Evolutionary conservation across 64 coral and sea anemone genomes (phyloP), one percentile per base, ranked within the genome.

Genomic region (Astreopora myriophthalma): DNA sequence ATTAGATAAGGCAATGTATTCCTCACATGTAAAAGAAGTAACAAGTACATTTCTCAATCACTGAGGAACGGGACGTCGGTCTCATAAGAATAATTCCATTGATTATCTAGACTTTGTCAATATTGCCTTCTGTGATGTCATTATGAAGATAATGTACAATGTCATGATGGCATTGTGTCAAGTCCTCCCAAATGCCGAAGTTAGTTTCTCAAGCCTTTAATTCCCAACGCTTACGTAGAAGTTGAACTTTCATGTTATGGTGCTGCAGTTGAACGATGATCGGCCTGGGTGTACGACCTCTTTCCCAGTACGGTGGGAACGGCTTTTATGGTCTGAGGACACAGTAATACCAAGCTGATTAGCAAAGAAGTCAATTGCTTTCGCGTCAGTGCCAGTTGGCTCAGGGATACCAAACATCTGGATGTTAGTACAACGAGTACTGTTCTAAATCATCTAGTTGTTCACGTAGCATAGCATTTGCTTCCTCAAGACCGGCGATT

Each of bases 401-500:
- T 85, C 80, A 64, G 57, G 30, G 57, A 65, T 65, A 35, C 80
- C 80, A 65, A 85, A 85, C 19, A 85, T 84, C 79, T 48, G 49
- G 24, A 84, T 84, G 46, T 85, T 85, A 58, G 80, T 65, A 85
- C 80, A 58, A 25, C 80, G 80, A 65, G 57, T 85, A 85, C 80
- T 85, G 55, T 58, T 85, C 80, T 64, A 42, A 32, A 35, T 85
- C 80, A 58, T 85, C 30, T 12, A 85, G 80, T 37, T 85, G 80
- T 85, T 85, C 57, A 5, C 28, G n/a, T 85, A 85, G 29, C 57
- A 65, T 8, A 0, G 29, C 80, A 85, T 85, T 85, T 2, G 80
- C 28, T 64, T 62, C 80, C 29, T 85, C 80, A 12, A 85, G 29
- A 67, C 80, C 31, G 25, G 80, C 60, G 80, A 85, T 85, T 25